Evolutionary conservation across 2,113 vertebrate species (phyloP), one percentile per base, ranked within the genome.

Genomic region (Noturus placidus): DNA sequence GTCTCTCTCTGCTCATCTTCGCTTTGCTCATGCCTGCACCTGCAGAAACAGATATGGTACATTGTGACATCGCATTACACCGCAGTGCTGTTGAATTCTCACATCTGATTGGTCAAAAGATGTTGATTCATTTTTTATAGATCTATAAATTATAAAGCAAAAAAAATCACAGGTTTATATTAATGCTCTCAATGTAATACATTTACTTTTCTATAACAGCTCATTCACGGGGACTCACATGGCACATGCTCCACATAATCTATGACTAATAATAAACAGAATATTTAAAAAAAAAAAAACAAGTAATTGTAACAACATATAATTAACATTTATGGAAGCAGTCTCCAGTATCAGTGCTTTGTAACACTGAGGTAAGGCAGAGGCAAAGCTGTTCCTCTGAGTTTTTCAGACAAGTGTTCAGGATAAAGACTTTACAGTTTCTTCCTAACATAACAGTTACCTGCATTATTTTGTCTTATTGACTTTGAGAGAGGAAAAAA

Each of bases 21-120:
- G 92, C 91, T 89, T 90, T 93, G 91, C 92, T 95, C 95, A 95
- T 96, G 50, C 63, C 91, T 6, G 88, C 86, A 87, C 90, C 93
- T 94, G 82, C 82, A 70, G 19, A 74, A 56, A 5, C 7, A 11
- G 5, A 81, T 14, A 33, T 11, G 79, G 79, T 7, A 42, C 19
- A 0, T 11, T 22, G 15, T 57, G 35, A 57, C 30, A 22, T 22
- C 22, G 17, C 17, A 80, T 46, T 54, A 59, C 11, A 57, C 6
- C n/a, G 19, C 52, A 30, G 27, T 22, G 17, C 15, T 20, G 50
- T 35, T 80, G 25, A 80, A 56, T 30, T 42, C 69, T 14, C 3
- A 4, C 19, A 80, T 57, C 52, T 11, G n/a, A 80, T 35, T 19
- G 76, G 74, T n/a, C 14, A 6, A 42, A 77, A 77, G 5, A 52